Base-by-base conservation (phyloP, 2,113 vertebrate species). In the Halcyon senegalensis region DNA sequence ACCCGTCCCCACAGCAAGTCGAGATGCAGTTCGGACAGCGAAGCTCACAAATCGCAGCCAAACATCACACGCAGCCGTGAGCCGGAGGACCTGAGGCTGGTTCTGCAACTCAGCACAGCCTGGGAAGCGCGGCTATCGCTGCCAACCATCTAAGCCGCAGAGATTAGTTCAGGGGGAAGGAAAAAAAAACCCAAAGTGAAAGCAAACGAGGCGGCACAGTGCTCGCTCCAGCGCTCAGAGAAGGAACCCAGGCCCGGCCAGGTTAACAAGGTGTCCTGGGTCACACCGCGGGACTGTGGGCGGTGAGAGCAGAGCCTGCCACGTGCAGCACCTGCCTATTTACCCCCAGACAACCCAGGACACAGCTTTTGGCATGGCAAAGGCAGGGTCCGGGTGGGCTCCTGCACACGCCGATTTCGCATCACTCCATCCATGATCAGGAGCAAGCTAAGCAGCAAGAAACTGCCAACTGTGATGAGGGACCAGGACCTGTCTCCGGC, bases 191-290 rank as follows among this genome's bases (percentile, higher is more conserved):
- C 30, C 56, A 69, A 46, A 44, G 60, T 0, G 35, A 90, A 77
- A 76, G 84, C 74, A 78, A 59, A 80, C 46, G 53, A 0, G 39
- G 83, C 77, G 82, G 41, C 8, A 1, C 64, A 41, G 78, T 4
- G 0, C 15, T 87, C 9, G 1, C 80, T 50, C n/a, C 25, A 0
- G 27, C 0, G 0, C 58, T 16, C 20, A 1, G 43, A 7, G 17
- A 44, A 28, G 35, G 11, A 76, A 24, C 66, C 1, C 70, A 90
- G 90, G 87, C 93, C 63, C 0, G 0, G 69, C 23, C 16, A 27
- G 78, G 59, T 66, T 55, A 81, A 12, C 17, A 8, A 18, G 81
- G 33, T 1, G 0, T 14, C 91, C 62, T 13, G 4, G 4, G 20
- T 28, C 43, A 18, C 0, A 0, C 53, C 85, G 37, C 5, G 1